Evolutionary conservation across 1,140 invertebrate species (phyloP), one percentile per base, ranked within the genome.

Genomic region (Calliphora vicina): DNA sequence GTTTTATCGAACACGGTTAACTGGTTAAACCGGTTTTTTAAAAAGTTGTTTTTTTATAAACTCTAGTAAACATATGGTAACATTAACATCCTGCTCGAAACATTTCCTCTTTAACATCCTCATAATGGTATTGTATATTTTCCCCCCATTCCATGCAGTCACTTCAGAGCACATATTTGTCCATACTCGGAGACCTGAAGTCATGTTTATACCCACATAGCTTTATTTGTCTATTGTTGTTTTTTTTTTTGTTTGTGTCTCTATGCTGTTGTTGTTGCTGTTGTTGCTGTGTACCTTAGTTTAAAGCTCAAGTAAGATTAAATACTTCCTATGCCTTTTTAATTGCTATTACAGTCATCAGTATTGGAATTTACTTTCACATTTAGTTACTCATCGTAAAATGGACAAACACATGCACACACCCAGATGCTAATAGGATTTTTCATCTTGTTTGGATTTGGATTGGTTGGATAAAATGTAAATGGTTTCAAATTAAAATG

Each of bases 301-400:
- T 78, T 67, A 43, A 78, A 43, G 35, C 74, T 78, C 74, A 43
- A 25, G 9, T 20, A 43, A 78, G 74, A 43, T 78, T 78, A 78
- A 78, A 78, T 78, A 43, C 74, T 43, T 42, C 74, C 74, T 78
- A 43, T 43, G 23, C n/a, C 74, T 45, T 78, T 76, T 78, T 78
- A 78, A 78, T 78, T 78, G 74, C 74, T 78, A 78, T 78, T 78
- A 78, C 35, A 78, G 74, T 43, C 74, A 45, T 78, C 74, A 45
- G 35, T 15, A 78, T 78, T 78, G 42, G 74, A 78, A 78, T 78
- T 43, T 78, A 45, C 13, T 57, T 57, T 57, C 50, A 57, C n/a
- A 57, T 57, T 57, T 57, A 57, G 15, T 57, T 67, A 67, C 61
- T 67, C 61, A 25, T 67, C 5, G 15, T n/a, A n/a, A 17, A 67